A percentile compares a stretch with the other conserved stretches of the same genome.
Conservation (phyloP, 2,797 vertebrate species). For the Hypotaenidia okinawae region DNA sequence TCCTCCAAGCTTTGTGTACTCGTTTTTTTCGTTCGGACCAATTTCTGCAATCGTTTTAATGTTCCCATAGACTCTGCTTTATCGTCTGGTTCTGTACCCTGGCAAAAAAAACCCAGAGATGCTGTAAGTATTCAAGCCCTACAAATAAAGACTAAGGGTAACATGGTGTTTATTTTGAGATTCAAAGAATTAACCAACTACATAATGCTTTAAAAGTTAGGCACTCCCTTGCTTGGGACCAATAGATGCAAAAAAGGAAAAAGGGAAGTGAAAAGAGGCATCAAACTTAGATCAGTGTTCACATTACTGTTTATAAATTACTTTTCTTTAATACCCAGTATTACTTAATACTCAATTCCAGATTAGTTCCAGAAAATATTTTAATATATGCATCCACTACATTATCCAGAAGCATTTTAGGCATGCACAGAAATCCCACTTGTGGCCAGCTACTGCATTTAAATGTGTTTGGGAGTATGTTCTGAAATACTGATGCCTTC, state of each 20-base stretch:
- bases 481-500: neutral
- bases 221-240: neutral
- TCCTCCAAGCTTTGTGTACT: constrained; percentile 70
- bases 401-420: neutral
- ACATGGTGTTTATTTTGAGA: neutral
- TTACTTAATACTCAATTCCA: neutral
- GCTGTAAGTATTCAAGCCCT: neutral
- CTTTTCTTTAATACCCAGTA: neutral
- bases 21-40: constrained; percentile 79
- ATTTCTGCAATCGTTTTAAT: constrained; percentile 83
- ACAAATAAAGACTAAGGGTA: neutral
- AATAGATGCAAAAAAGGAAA: neutral
- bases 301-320: neutral
- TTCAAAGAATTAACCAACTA: neutral
- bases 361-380: neutral
- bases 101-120: neutral
- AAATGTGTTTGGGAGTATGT: neutral
- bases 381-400: neutral
- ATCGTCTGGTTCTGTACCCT: constrained; percentile 73
- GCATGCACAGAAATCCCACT: neutral
- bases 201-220: neutral
- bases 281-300: neutral
- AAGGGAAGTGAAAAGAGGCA: neutral
- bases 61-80: constrained; percentile 75
- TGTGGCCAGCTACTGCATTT: neutral